Evolutionary conservation across 2,113 vertebrate species (phyloP), one percentile per base, ranked within the genome.

Genomic region (Neogobius melanostomus): DNA sequence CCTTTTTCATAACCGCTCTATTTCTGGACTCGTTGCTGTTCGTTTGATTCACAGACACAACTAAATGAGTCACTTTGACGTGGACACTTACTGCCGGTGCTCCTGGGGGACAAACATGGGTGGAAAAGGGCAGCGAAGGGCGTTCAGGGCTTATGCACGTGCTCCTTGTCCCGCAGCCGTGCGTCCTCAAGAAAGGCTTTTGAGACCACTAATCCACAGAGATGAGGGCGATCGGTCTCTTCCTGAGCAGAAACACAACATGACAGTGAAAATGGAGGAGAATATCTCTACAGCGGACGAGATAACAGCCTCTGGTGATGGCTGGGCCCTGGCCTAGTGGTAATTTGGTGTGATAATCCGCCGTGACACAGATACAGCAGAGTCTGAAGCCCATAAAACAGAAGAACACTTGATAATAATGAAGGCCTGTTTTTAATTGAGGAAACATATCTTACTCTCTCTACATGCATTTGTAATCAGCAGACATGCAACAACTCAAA

Each of bases 1-100:
- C 74, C 44, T 51, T 69, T 79, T 56, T 68, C 76, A 36, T 4
- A 36, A 5, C 64, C 69, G 67, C 54, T 74, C 75, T 82, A 63
- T 80, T 72, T 83, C 79, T 72, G 71, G 69, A 83, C 83, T 77
- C 72, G 47, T 56, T 48, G 73, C 74, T 84, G 83, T 76, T 28
- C 15, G 75, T 87, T 85, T 75, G 74, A 86, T 74, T 82, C 68
- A 71, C 69, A 82, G 75, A 81, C 65, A 44, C 51, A 74, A 21
- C 73, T 64, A 69, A 59, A 77, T 85, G 85, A 90, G 53, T 79
- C 69, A 80, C 62, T 82, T 72, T 88, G 87, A 90, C 65, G 11
- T 64, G 54, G 59, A 77, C 64, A 81, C 64, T 68, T 75, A 70
- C 79, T 85, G 83, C 72, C 81, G 80, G 78, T 63, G 70, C 64